Evolutionary conservation across 2,888 invertebrate genomes (phyloP).

Genomic region (Hylaea fasciaria): DNA sequence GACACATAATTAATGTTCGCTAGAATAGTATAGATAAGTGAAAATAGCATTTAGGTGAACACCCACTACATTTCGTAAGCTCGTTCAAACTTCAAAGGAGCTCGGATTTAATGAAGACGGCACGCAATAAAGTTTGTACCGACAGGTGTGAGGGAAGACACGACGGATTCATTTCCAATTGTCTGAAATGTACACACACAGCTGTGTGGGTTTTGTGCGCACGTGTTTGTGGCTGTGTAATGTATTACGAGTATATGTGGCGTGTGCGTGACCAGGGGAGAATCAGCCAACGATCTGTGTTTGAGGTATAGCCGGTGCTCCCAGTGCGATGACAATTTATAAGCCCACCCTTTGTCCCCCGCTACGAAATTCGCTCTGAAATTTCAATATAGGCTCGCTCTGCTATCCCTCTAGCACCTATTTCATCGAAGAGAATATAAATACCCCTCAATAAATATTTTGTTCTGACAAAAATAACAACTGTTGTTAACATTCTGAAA

Average conservation of each 20-base stretch:
- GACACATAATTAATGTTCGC: background rate
- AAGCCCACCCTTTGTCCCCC: conserved; percentile 49
- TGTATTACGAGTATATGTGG: conserved; percentile 2
- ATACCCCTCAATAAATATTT: conserved; percentile 27
- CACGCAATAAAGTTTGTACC: conserved; percentile 67
- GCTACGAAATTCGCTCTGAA: conserved; percentile 22
- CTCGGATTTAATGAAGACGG: conserved; percentile 66
- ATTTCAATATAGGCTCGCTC: conserved; percentile 22
- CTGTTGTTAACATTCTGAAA: background rate
- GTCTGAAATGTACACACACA: conserved; percentile 31
- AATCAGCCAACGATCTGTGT: conserved; percentile 53
- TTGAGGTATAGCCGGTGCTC: conserved; percentile 46
- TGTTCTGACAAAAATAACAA: conserved; percentile 18
- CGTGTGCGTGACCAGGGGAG: conserved; percentile 37
- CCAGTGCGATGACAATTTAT: conserved; percentile 52
- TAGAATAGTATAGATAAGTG: conserved; percentile 8
- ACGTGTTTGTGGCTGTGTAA: conserved; percentile 18
- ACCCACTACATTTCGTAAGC: conserved; percentile 33
- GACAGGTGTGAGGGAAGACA: conserved; percentile 59
- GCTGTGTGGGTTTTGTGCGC: conserved; percentile 6
- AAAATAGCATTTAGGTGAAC: conserved; percentile 30
- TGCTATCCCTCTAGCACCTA: conserved; percentile 8
- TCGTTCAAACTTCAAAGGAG: conserved; percentile 64
- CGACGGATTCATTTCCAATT: conserved; percentile 42
- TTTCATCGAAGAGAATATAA: conserved; percentile 16